These are phyloP conservation scores for Seriola quinqueradiata DNA, from an alignment of 2,113 vertebrate genomes.

Conservation along the genomic window DNA sequence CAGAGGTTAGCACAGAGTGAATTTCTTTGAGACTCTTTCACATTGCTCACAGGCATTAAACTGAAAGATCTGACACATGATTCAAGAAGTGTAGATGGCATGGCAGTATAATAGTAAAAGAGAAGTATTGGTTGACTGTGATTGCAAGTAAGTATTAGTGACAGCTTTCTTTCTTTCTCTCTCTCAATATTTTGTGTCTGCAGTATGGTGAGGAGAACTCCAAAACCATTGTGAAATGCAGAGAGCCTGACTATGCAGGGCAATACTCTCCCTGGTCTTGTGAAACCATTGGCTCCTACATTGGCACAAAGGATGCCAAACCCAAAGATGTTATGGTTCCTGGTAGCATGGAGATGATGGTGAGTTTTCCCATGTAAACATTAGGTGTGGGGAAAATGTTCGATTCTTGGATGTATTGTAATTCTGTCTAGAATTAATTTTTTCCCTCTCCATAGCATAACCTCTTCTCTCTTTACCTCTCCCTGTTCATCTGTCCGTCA, in stretches of 20 bases:
- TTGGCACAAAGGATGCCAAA: conserved; percentile 97
- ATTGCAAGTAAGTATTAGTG: not conserved
- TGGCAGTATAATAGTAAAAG: not conserved
- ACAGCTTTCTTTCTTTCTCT: not conserved
- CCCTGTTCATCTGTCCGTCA: conserved; percentile 58
- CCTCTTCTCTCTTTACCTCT: not conserved
- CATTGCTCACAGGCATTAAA: not conserved
- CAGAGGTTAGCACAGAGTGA: conserved; percentile 85
- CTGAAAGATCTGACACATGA: not conserved
- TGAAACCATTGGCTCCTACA: conserved; percentile 98
- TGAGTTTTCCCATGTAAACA: conserved; percentile 71
- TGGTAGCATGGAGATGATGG: conserved; percentile 93
- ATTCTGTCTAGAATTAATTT: too few species aligned
- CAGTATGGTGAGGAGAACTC: conserved; percentile 95
- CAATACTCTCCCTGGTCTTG: conserved; percentile 99
- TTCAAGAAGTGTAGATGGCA: not conserved
- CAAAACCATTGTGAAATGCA: conserved; percentile 91
- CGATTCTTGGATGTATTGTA: not conserved
- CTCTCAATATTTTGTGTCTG: conserved; percentile 47
- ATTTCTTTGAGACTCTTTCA: not conserved
- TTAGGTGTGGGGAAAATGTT: not conserved
- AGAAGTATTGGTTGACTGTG: not conserved
- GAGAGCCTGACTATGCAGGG: conserved; percentile 92
- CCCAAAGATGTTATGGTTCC: conserved; percentile 94
- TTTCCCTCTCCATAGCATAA: not conserved